These are phyloP conservation scores for Antechinus stuartii DNA, from an alignment of 2,113 vertebrate genomes.

Conservation along the genomic window DNA sequence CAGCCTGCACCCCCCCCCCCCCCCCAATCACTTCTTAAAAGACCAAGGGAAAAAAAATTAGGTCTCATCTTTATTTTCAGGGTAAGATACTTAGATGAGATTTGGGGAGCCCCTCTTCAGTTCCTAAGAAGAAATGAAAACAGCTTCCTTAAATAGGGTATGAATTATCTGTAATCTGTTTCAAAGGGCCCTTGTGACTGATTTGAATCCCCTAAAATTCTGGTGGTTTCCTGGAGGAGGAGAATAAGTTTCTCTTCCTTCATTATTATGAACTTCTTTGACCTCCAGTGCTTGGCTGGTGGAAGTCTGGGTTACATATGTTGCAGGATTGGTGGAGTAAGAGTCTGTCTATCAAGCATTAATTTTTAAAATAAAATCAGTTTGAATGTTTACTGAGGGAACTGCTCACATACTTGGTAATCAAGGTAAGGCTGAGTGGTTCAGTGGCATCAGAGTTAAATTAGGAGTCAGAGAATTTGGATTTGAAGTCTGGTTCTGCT, in stretches of 20 bases:
- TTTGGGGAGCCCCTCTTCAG: background rate
- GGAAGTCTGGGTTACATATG: background rate
- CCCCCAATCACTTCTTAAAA: too few relatives aligned
- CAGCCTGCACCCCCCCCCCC: background rate
- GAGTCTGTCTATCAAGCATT: background rate
- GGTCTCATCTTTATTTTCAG: too few relatives aligned
- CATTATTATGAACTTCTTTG: background rate
- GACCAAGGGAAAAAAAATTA: rapidly evolving
- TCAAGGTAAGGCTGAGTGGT: background rate
- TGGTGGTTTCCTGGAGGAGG: background rate
- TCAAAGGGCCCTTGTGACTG: background rate
- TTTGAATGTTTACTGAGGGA: background rate
- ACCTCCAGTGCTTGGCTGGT: background rate
- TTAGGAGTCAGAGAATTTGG: background rate
- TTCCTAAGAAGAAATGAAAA: background rate
- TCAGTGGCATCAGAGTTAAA: background rate
- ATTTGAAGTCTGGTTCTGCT: background rate
- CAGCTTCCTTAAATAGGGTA: background rate
- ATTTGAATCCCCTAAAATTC: background rate
- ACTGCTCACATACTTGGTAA: background rate
- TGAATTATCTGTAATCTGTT: background rate
- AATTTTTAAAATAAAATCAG: background rate
- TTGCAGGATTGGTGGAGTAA: background rate
- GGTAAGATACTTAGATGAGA: rapidly evolving
- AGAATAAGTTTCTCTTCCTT: background rate